Conservation (phyloP, 2,113 vertebrate species). For the Anhinga anhinga region DNA sequence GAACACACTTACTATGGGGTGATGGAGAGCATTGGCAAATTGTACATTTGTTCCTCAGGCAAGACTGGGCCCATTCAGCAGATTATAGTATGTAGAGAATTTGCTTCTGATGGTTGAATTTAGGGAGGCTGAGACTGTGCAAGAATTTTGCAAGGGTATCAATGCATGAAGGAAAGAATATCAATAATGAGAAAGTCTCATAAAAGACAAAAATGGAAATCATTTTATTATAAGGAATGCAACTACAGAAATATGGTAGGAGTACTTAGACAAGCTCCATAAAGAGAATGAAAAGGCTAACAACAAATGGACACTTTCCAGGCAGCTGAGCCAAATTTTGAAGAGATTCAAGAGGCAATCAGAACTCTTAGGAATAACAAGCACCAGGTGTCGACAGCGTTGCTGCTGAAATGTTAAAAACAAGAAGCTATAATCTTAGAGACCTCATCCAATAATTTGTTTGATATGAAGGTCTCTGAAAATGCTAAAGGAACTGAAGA, state of each 20-base stretch:
- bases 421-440: neutral
- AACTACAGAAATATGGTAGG: neutral
- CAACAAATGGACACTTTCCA: conserved; percentile 32
- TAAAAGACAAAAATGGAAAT: neutral
- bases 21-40: neutral
- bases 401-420: neutral
- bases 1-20: neutral
- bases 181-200: neutral
- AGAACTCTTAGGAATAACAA: conserved; percentile 30
- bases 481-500: neutral
- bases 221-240: neutral
- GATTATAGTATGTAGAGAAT: neutral
- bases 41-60: neutral
- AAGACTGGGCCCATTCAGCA: neutral
- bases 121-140: neutral
- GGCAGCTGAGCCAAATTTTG: conserved; percentile 24
- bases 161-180: neutral
- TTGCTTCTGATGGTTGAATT: neutral
- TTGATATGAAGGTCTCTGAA: neutral
- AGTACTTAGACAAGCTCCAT: neutral
- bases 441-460: neutral
- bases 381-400: conserved; percentile 8
- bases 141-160: neutral
- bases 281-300: conserved; percentile 16
- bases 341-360: conserved; percentile 32